Evolutionary conservation across 2,113 vertebrate genomes (phyloP).

Genomic region (Rhinoptilus africanus): DNA sequence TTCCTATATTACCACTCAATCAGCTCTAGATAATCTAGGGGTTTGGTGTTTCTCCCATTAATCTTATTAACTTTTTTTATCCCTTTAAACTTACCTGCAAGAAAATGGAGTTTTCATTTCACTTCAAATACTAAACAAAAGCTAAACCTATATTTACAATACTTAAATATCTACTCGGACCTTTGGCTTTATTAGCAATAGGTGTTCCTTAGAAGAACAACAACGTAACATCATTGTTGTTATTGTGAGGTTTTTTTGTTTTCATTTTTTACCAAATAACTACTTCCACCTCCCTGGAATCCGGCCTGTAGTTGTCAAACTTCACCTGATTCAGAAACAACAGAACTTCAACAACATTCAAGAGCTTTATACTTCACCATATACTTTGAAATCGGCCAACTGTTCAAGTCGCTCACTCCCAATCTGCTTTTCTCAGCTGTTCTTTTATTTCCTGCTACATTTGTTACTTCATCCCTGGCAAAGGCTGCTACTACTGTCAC

Average conservation of each 20-base stretch:
- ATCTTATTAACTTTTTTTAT: background rate
- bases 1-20: background rate
- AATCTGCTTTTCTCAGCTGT: background rate
- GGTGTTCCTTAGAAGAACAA: background rate
- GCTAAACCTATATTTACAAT: background rate
- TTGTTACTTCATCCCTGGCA: background rate
- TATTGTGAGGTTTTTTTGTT: background rate
- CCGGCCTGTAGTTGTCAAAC: background rate
- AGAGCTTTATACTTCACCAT: background rate
- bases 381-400: background rate
- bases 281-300: background rate
- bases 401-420: background rate
- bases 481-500: background rate
- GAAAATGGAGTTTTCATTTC: background rate
- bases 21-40: background rate
- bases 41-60: background rate
- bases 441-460: background rate
- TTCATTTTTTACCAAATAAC: background rate
- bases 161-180: background rate
- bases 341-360: background rate
- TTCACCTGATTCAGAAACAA: background rate
- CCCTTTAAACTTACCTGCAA: background rate
- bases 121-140: background rate
- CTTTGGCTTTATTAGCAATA: background rate
- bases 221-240: background rate